Base-by-base conservation (phyloP, 2,888 invertebrate species). In the Merodon equestris region DNA sequence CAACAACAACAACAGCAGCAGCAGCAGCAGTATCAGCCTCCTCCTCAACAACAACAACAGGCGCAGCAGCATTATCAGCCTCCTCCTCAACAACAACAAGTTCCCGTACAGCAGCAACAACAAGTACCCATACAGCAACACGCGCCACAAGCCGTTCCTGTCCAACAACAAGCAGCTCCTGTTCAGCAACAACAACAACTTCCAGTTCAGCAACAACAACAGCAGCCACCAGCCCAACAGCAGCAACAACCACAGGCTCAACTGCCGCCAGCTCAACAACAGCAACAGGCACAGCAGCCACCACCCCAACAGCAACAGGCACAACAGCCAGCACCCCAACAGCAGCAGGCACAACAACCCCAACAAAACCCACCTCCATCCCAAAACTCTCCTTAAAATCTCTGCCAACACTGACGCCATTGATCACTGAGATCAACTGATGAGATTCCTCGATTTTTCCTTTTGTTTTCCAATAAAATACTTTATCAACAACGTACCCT, bases 101-200 rank as follows among this genome's bases (percentile, higher is more conserved):
- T 36, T 12, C 58, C 82, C 56, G 83, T 83, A 34, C 85, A 84
- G 58, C 84, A 77, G 68, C 83, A 84, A 71, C 83, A 82, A 13
- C 83, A 84, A 63, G 84, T 83, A 19, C 83, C 82, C 40, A 83
- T 82, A 64, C 83, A 82, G 57, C 81, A 72, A 3, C 83, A 83
- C 3, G 27, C 27, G 7, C 27, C 27, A 17, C 86, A 85, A 18
- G 34, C 64, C n/a, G 1, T 45, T 14, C 45, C 45, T 15, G 15
- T 45, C 5, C 45, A 45, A 45, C 50, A 75, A 3, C 85, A 85
- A 77, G 64, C 48, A n/a, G 82, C 61, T 9, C 61, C 76, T 45
- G 34, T 40, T 14, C 61, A 63, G 36, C 60, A 58, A 9, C 42
- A 61, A 38, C 70, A 63, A 50, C 12, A 60, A 53, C 44, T 47